Conservation (phyloP, 1,140 invertebrate genomes). For the Diorhabda carinulata region DNA sequence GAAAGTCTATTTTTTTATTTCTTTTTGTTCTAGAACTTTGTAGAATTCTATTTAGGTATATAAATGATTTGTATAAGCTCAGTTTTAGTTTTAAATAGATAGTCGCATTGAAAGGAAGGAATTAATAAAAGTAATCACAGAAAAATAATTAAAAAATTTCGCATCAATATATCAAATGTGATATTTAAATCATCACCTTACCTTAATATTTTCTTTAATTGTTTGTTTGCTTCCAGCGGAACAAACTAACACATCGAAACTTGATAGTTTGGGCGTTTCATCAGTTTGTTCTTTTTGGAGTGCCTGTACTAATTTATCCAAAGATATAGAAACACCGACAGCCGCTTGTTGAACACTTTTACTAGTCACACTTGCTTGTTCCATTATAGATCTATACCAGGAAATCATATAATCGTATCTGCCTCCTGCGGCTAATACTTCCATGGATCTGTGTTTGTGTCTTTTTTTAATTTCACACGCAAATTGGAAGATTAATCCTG, state of each 20-base stretch:
- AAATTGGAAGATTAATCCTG: constrained; percentile 70
- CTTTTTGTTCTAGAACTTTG: no score
- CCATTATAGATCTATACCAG: constrained; percentile 44
- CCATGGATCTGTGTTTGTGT: constrained; percentile 51
- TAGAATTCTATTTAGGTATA: no score
- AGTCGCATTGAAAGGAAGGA: no score
- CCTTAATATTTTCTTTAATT: constrained; percentile 60
- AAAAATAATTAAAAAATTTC: no score
- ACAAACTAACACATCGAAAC: constrained; percentile 66
- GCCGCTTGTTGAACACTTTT: constrained; percentile 55
- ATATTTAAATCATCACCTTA: constrained; percentile 36
- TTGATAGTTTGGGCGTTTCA: constrained; percentile 40
- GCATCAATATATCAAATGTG: no score
- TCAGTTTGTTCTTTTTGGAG: constrained; percentile 50
- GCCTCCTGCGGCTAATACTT: constrained; percentile 50
- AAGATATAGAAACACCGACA: constrained; percentile 69
- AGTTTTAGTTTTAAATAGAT: no score
- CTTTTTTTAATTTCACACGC: constrained; percentile 60
- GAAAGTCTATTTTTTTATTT: no score
- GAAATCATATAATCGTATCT: constrained; percentile 51
- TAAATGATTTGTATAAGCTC: no score
- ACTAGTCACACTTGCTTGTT: constrained; percentile 33
- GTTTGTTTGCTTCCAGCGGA: constrained; percentile 55
- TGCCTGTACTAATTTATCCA: constrained; percentile 64
- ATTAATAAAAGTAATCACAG: neutral